Evolutionary conservation across 2,797 vertebrate genomes (phyloP).

Genomic region (Acipenser oxyrinchus): DNA sequence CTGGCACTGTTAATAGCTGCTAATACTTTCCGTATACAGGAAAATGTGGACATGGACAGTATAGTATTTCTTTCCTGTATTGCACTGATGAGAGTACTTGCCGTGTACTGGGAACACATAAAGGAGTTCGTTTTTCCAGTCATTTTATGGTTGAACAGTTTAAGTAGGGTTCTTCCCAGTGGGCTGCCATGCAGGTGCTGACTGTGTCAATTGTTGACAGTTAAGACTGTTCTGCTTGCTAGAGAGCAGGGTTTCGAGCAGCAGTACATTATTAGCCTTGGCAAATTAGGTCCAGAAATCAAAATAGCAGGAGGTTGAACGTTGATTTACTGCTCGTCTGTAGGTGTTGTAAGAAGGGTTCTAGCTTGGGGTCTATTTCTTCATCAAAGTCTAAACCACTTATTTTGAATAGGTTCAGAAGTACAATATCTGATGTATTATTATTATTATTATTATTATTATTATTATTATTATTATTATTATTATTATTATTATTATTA

Average conservation of each 20-base stretch:
- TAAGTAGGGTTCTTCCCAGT: conserved; percentile 52
- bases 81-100: conserved; percentile 48
- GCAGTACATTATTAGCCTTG: conserved; percentile 30
- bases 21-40: conserved; percentile 45
- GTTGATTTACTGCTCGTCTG: conserved; percentile 46
- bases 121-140: conserved; percentile 59
- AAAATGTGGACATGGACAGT: conserved; percentile 36
- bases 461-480: too few species aligned
- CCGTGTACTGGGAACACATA: conserved; percentile 46
- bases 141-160: conserved; percentile 55
- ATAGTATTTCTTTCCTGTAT: conserved; percentile 56
- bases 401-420: too few species aligned
- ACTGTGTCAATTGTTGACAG: conserved; percentile 60
- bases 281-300: conserved; percentile 60
- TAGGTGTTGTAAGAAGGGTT: conserved; percentile 42
- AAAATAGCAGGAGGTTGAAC: conserved; percentile 44
- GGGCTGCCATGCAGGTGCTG: conserved; percentile 57
- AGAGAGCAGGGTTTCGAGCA: conserved; percentile 15
- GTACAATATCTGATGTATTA: too few species aligned
- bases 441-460: too few species aligned
- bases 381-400: too few species aligned
- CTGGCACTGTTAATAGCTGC: conserved; percentile 37
- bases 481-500: too few species aligned
- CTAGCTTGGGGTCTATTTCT: too few species aligned
- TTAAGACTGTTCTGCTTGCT: conserved; percentile 38